Evolutionary conservation across 2,113 vertebrate genomes (phyloP), one percentile per base, ranked within the genome.

Genomic region (Chitala chitala): DNA sequence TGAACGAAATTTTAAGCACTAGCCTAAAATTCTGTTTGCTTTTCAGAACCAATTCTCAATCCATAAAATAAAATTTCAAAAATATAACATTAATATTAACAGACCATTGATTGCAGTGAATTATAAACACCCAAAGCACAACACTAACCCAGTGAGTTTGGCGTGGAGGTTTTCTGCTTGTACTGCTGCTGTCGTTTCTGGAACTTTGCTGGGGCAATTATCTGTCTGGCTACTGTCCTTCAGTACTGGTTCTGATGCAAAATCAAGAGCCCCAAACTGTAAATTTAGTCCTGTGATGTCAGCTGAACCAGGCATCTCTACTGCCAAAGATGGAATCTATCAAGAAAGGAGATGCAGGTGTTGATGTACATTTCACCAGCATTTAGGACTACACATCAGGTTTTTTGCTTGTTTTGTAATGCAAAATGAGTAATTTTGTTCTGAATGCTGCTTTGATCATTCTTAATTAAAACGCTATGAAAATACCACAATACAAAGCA

Each of bases 201-300:
- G n/a, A 40, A 46, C 5, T 10, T 17, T 66, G 64, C 38, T 17
- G 79, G 58, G 88, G 81, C 66, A 87, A 82, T 79, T 80, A 82
- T 93, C 86, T 44, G 86, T 22, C 61, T 92, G 90, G 78, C 87
- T 85, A 84, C 93, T 88, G 29, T 93, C 93, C 5, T 86, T 84
- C 2, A 93, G 83, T 1, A 87, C 84, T n/a, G 92, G 82, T 75
- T 97, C 96, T 70, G 94, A 93, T 74, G 94, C 94, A 88, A 98
- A 99, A 86, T 98, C 95, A 44, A 99, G 84, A 71, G 96, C 95
- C 33, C 96, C 96, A 82, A 99, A 99, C 82, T 98, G 96, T 81
- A 98, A 92, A 78, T 98, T 98, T 80, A 99, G 89, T 26, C 93
- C 95, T 40, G 90, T 90, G 69, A 98, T 76, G 36, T 99, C 96